These are phyloP conservation scores for Diabrotica balteata DNA, from an alignment of 2,888 invertebrate species.

Conservation along the genomic window DNA sequence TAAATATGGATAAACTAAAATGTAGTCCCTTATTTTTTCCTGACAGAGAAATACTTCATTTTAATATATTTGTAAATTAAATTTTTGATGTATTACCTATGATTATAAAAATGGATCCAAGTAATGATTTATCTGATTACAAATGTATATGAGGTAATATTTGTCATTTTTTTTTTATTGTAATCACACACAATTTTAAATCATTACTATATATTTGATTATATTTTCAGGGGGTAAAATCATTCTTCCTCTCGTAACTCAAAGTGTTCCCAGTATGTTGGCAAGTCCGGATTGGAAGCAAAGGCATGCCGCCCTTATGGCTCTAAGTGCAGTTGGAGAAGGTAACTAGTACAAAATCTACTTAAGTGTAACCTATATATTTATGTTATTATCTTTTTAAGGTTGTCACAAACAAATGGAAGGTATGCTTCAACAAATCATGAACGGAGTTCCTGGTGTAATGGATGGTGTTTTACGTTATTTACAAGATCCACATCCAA, in stretches of 20 bases:
- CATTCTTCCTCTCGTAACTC: slow-evolving; percentile 87
- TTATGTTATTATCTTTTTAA: background rate
- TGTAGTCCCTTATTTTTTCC: no score
- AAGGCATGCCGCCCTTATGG: slow-evolving; percentile 98
- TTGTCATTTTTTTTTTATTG: background rate
- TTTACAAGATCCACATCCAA: slow-evolving; percentile 74
- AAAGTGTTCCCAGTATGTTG: slow-evolving; percentile 85
- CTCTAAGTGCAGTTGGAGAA: slow-evolving; percentile 97
- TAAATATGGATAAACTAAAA: no score
- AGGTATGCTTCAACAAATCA: slow-evolving; percentile 88
- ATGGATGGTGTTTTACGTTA: slow-evolving; percentile 56
- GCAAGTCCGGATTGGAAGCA: slow-evolving; percentile 83
- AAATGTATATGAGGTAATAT: slow-evolving; percentile 11
- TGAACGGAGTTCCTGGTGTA: slow-evolving; percentile 76
- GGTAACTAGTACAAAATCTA: slow-evolving; percentile 54
- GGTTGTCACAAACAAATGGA: slow-evolving; percentile 99
- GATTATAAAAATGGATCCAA: slow-evolving; percentile 31
- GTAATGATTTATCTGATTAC: slow-evolving; percentile 17
- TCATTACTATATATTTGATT: slow-evolving; percentile 14
- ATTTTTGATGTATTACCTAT: slow-evolving; percentile 12
- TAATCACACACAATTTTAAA: background rate
- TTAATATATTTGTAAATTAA: background rate
- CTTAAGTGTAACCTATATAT: background rate
- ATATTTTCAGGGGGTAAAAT: slow-evolving; percentile 65
- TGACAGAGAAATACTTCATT: no score